Base-by-base conservation (phyloP, 2,888 invertebrate genomes). In the Nebria salina region DNA sequence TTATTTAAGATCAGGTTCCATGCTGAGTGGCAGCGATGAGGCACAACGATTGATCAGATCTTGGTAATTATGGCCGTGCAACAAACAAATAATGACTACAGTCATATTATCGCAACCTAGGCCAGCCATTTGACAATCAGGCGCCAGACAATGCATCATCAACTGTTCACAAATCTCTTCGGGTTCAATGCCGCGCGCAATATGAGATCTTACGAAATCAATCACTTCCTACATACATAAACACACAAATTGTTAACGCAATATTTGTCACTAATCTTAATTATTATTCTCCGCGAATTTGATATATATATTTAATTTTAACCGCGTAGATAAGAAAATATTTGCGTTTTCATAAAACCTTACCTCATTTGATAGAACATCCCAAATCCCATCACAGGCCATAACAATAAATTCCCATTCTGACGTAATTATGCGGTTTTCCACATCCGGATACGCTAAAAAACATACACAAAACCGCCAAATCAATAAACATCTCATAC, bases 51-150 rank as follows among this genome's bases (percentile, higher is more conserved):
- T 84, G 66, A 87, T 84, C 43, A 90, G 86, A 72, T 90, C 87
- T 25, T 89, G 88, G 83, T 91, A 92, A 5, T 90, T 87, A 84
- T 90, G 90, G 15, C 91, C 91, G 79, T 92, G 92, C 65, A 94
- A 88, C 83, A 98, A 93, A 87, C 96, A 96, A 80, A 98, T 93
- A 65, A 98, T 90, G 64, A 98, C 93, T 3, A 98, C 98, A 26
- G 99, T 99, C 99, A 99, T 99, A 90, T 99, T 99, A 90, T 99
- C 99, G 89, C 98, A 98, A 84, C 99, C 99, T 70, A 98, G 92
- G 1, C 98, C 98, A 72, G 97, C 97, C 93, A 98, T 97, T 86
- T 97, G 95, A 86, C 97, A 96, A 90, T 99, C 98, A 2, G 99
- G 99, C 1, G 99, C 98, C 78, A 99, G 91, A 89, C 99, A 99